phyloP scores from a whole-genome alignment of 2,888 invertebrate species.

The Sabellastarte sp. region DNA sequence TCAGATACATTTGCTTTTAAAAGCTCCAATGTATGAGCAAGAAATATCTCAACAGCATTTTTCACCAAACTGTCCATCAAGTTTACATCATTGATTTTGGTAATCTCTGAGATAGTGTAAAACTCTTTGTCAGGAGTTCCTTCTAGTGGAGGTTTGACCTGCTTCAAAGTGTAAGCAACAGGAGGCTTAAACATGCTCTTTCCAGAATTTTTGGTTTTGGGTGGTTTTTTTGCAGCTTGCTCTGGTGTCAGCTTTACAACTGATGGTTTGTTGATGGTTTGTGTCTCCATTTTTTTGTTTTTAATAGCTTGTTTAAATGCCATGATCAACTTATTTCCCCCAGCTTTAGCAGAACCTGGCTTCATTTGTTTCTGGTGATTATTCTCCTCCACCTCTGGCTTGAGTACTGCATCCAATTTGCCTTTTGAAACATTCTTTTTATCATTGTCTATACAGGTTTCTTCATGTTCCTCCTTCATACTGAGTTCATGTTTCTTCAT shows the following conservation, averaged over 20 bases:
- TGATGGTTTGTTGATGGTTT: neutral
- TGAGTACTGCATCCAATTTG: neutral
- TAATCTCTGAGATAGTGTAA: neutral
- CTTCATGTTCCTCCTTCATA: too few species aligned
- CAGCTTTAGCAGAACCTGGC: neutral
- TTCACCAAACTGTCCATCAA: neutral
- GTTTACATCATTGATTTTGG: neutral
- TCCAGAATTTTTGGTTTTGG: neutral
- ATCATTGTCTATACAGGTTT: too few species aligned
- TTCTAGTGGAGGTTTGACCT: neutral
- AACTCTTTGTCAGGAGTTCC: neutral
- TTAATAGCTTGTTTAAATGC: neutral
- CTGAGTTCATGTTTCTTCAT: neutral
- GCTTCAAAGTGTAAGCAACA: neutral
- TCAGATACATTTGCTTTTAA: neutral
- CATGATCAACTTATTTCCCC: neutral
- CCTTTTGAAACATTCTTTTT: too few species aligned
- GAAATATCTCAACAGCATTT: neutral
- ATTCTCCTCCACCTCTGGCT: neutral
- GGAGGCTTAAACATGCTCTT: neutral
- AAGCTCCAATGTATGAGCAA: neutral
- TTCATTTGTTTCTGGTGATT: neutral
- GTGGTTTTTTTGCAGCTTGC: neutral
- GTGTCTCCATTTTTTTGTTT: neutral
- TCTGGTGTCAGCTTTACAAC: neutral